A percentile compares a stretch with the other conserved stretches of the same genome.
These are phyloP conservation scores for Drosophila ochracea DNA, from an alignment of 2,888 invertebrate species.

Conservation along the genomic window DNA sequence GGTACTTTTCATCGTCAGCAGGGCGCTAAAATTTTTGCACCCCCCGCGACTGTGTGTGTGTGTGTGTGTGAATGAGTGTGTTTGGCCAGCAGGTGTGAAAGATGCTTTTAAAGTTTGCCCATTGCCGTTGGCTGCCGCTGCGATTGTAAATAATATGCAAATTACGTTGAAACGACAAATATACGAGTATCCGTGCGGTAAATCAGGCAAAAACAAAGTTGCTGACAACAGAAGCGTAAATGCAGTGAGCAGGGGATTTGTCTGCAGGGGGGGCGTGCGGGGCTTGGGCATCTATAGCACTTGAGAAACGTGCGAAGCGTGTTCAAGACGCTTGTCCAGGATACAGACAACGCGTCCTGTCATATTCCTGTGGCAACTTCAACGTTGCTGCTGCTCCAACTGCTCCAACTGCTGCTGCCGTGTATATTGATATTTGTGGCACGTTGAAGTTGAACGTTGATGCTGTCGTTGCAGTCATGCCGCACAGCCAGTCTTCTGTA, in stretches of 20 bases:
- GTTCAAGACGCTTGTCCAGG: conserved; percentile 67
- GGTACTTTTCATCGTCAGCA: conserved; percentile 42
- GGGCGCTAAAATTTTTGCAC: conserved; percentile 55
- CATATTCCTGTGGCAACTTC: conserved; percentile 40
- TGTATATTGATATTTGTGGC: conserved; percentile 76
- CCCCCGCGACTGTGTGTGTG: conserved; percentile 1
- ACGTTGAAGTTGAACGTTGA: conserved; percentile 68
- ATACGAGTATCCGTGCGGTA: conserved; percentile 75
- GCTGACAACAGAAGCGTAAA: conserved; percentile 52
- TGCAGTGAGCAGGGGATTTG: not conserved
- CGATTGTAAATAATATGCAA: conserved; percentile 79
- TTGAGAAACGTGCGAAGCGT: conserved; percentile 74
- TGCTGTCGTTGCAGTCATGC: conserved; percentile 50
- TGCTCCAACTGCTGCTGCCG: conserved; percentile 14
- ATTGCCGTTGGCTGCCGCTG: conserved; percentile 15
- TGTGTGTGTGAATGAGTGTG: conserved; percentile 17
- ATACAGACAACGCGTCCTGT: conserved; percentile 35
- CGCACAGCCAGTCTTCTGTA: conserved; percentile 7
- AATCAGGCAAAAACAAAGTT: conserved; percentile 75
- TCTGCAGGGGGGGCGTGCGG: not conserved
- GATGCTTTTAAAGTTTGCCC: conserved; percentile 70
- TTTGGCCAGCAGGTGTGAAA: conserved; percentile 71
- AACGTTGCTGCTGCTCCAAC: conserved; percentile 5
- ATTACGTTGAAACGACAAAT: conserved; percentile 77
- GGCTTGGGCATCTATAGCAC: conserved; percentile 60